Evolutionary conservation across 2,888 invertebrate species (phyloP), one percentile per base, ranked within the genome.

Genomic region (Hypolimnas misippus): DNA sequence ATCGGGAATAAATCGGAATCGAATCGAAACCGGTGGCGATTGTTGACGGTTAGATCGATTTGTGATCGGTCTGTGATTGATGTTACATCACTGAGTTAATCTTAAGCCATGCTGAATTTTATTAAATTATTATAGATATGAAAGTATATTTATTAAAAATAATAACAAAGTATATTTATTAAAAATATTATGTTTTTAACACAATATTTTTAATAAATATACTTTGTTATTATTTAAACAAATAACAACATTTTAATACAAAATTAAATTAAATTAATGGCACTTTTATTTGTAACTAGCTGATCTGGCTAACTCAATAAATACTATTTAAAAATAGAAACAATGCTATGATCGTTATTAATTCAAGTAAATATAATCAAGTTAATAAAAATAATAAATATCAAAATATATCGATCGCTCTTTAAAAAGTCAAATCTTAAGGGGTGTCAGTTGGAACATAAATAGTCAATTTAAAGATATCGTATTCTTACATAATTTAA

Each of bases 21-120:
- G 83, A 81, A 84, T 82, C 82, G 79, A n/a, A 77, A 83, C 82
- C 84, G 82, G 79, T 70, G 81, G 75, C 77, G 78, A 86, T 84
- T 81, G 83, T 80, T 70, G 73, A 74, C 72, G 70, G 70, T 70
- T 75, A 73, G 77, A 83, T 87, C 84, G 83, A 86, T 86, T 84
- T 83, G 79, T 83, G 77, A 81, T 78, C 74, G 74, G 73, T 79
- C 78, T 82, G 77, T 80, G 78, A 82, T 78, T 78, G 57, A 64
- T 59, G 68, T 54, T 68, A 70, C 62, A 17, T 17, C 65, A 71
- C 59, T 16, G 51, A 38, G 57, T 40, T 31, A 35, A 55, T 70
- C 57, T 74, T 73, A 71, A 73, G 17, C 42, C 46, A 54, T 4
- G 19, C 7, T 42, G 42, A 42, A 42, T 17, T 19, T 40, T 42